These are phyloP conservation scores for Ganaspis brasiliensis DNA, from an alignment of 2,888 invertebrate species.

Conservation along the genomic window DNA sequence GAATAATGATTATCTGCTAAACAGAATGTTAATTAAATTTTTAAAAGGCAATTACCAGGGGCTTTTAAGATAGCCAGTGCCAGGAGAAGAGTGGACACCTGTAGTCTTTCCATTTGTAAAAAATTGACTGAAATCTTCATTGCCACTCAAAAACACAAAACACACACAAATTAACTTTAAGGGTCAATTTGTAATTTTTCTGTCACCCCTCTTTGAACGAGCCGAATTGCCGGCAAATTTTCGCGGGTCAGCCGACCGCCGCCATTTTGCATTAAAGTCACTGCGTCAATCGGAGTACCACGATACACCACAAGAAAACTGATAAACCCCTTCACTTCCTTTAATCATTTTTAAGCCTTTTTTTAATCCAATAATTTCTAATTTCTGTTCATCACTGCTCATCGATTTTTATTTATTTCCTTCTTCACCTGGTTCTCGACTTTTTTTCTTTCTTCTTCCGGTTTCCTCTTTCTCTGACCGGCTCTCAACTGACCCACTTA, in stretches of 20 bases:
- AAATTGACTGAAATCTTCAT: no score
- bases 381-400: not conserved
- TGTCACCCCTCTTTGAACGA: not conserved
- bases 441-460: slow-evolving; percentile 54
- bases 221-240: slow-evolving; percentile 9
- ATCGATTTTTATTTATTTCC: slow-evolving; percentile 46
- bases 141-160: not conserved
- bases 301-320: slow-evolving; percentile 52
- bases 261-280: slow-evolving; percentile 61
- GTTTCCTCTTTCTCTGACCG: slow-evolving; percentile 58
- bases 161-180: slow-evolving; percentile 53
- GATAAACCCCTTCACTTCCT: slow-evolving; percentile 15
- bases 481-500: slow-evolving; percentile 60
- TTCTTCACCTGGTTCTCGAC: slow-evolving; percentile 50
- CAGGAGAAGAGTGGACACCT: no score
- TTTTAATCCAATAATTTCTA: slow-evolving; percentile 48
- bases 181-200: slow-evolving; percentile 66
- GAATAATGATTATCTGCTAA: no score
- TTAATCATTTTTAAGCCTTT: slow-evolving; percentile 52
- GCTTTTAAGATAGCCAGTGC: no score
- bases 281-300: slow-evolving; percentile 54
- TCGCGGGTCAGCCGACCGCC: slow-evolving; percentile 53
- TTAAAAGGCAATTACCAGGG: no score
- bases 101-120: no score
- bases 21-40: no score